Base-by-base conservation (phyloP, 2,888 invertebrate species). In the Dione vanillae region DNA sequence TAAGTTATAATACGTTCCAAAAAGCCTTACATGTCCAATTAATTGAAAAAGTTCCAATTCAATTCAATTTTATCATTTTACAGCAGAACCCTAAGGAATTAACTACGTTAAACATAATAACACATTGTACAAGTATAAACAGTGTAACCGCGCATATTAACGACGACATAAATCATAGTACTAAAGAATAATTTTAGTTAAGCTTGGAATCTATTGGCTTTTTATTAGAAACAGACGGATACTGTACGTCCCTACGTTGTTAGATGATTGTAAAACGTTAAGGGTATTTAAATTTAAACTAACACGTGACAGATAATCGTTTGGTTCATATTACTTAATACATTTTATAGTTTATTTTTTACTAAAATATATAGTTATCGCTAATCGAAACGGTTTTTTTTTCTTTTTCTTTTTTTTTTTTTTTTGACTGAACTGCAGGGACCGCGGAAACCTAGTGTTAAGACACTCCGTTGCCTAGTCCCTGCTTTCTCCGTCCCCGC, bases 191-290 rank as follows among this genome's bases (percentile, higher is more conserved):
- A 78, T 77, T 75, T 78, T 70, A 71, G 69, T 71, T 54, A 75
- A 76, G 59, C 69, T 69, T 66, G 65, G 43, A 77, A 85, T 80
- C 83, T 82, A 84, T 83, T 80, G 78, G 78, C 79, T 76, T 84
- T 85, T 85, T 86, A 88, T 87, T 86, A 79, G 83, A 84, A 85
- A 85, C 86, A 87, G 86, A 85, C 76, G 76, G 73, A 74, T 56
- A 40, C 37, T 16, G 35, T 54, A 37, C 62, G 68, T 65, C 67
- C 62, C 58, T 70, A 70, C 71, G 64, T 72, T 68, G 71, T 74
- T 68, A 62, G 54, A 40, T 35, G 51, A 65, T 66, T 72, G 69
- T 74, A 66, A 72, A 49, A 70, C 16, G 59, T 61, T 43, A 41
- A 37, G 40, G 43, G 56, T 27, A 6, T 27, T 27, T 40, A 62